A percentile compares a stretch with the other conserved stretches of the same genome.
Evolutionary conservation across 2,888 invertebrate genomes (phyloP).

Genomic region (Antheraea assamensis): DNA sequence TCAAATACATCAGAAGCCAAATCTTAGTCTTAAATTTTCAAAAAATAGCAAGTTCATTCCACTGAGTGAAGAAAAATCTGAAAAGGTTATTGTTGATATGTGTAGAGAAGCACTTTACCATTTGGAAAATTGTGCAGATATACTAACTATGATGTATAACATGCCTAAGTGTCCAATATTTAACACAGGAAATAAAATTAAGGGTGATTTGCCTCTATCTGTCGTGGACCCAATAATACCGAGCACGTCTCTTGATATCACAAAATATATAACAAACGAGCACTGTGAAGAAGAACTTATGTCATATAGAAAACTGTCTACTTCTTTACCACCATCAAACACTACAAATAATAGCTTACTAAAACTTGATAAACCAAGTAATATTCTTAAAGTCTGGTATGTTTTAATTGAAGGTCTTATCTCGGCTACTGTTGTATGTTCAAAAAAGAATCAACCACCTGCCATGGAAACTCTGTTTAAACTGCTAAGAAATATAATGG

Average conservation of each 20-base stretch:
- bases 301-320: slow-evolving; percentile 83
- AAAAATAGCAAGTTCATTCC: slow-evolving; percentile 77
- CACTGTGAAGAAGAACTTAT: slow-evolving; percentile 86
- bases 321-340: slow-evolving; percentile 73
- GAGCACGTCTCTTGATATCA: slow-evolving; percentile 85
- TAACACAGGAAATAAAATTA: slow-evolving; percentile 92
- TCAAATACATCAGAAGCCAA: slow-evolving; percentile 63
- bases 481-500: slow-evolving; percentile 88
- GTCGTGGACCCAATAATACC: slow-evolving; percentile 94
- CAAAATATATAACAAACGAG: slow-evolving; percentile 85
- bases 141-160: slow-evolving; percentile 94
- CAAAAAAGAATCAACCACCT: slow-evolving; percentile 93
- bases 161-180: slow-evolving; percentile 98
- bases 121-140: slow-evolving; percentile 92
- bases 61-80: slow-evolving; percentile 72
- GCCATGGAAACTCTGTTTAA: slow-evolving; percentile 94
- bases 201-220: slow-evolving; percentile 88
- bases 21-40: slow-evolving; percentile 68
- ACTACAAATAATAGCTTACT: slow-evolving; percentile 81
- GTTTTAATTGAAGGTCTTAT: slow-evolving; percentile 93
- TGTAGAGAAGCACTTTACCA: slow-evolving; percentile 92
- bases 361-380: slow-evolving; percentile 89
- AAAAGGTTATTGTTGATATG: slow-evolving; percentile 81
- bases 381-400: slow-evolving; percentile 95
- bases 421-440: slow-evolving; percentile 90